Conservation (phyloP, 2,888 invertebrate species). For the Netelia inedita region DNA sequence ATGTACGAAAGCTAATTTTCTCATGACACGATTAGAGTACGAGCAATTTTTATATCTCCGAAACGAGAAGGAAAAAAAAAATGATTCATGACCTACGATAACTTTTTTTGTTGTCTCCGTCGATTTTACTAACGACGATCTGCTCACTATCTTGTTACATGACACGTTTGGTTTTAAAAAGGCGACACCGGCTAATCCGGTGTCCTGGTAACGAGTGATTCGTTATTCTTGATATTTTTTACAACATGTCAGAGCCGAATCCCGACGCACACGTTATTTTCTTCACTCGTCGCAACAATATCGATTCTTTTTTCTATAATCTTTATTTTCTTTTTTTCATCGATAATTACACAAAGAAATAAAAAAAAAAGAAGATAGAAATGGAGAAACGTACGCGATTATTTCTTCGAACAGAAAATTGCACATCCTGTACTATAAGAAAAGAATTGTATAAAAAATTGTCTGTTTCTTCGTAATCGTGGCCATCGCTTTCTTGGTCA, state of each 20-base stretch:
- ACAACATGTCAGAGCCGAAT: neutral
- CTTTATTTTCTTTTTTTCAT: neutral
- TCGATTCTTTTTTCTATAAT: neutral
- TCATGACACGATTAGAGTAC: neutral
- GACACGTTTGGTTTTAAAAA: neutral
- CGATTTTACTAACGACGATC: neutral
- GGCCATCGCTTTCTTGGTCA: slow-evolving; percentile 49
- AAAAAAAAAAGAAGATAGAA: neutral
- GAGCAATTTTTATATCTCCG: slow-evolving; percentile 6
- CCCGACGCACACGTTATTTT: slow-evolving; percentile 22
- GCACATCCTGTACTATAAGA: slow-evolving; percentile 30
- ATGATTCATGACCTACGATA: slow-evolving; percentile 2
- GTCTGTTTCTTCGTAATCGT: slow-evolving; percentile 45
- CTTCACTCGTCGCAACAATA: neutral
- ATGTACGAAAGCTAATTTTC: neutral
- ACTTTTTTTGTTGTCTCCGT: neutral
- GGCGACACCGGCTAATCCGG: neutral
- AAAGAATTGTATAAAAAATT: slow-evolving; percentile 36
- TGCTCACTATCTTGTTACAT: neutral
- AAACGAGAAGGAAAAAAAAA: neutral
- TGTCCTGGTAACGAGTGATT: neutral
- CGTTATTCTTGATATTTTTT: neutral
- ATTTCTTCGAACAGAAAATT: slow-evolving; percentile 26
- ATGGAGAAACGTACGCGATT: neutral
- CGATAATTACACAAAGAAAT: slow-evolving; percentile 1